phyloP scores from a whole-genome alignment of 2,113 vertebrate species.

The Syngnathus floridae region DNA sequence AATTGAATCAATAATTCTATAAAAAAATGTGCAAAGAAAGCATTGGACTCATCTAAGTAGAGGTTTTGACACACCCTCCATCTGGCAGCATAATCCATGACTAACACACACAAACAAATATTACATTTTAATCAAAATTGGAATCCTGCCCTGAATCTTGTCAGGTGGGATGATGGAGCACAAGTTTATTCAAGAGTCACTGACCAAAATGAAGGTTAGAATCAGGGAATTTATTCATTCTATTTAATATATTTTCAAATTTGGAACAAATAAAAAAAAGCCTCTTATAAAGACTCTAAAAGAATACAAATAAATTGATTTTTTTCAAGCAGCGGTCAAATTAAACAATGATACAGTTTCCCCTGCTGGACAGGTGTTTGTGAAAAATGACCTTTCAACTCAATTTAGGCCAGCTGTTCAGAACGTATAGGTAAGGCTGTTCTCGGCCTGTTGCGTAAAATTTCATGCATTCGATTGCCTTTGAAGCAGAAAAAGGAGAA shows the following conservation, averaged over 20 bases:
- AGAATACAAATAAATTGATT: no score
- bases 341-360: not conserved
- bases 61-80: constrained; percentile 26
- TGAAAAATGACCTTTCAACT: not conserved
- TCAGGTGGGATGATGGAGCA: constrained; percentile 15
- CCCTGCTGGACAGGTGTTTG: no score
- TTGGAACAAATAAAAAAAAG: not conserved
- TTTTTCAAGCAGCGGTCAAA: no score
- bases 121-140: constrained; percentile 59
- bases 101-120: constrained; percentile 48
- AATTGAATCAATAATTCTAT: constrained; percentile 49
- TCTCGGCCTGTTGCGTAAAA: not conserved
- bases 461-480: not conserved
- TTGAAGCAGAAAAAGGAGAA: not conserved
- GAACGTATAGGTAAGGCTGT: not conserved
- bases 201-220: not conserved
- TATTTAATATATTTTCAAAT: not conserved
- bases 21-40: constrained; percentile 22
- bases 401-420: no score
- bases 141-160: constrained; percentile 36
- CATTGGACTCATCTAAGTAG: constrained; percentile 11
- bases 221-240: not conserved
- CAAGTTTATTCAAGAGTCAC: no score
- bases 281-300: not conserved
- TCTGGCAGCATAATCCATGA: constrained; percentile 46